These are phyloP conservation scores for Colletes gigas DNA, from an alignment of 1,140 invertebrate genomes.

Conservation along the genomic window DNA sequence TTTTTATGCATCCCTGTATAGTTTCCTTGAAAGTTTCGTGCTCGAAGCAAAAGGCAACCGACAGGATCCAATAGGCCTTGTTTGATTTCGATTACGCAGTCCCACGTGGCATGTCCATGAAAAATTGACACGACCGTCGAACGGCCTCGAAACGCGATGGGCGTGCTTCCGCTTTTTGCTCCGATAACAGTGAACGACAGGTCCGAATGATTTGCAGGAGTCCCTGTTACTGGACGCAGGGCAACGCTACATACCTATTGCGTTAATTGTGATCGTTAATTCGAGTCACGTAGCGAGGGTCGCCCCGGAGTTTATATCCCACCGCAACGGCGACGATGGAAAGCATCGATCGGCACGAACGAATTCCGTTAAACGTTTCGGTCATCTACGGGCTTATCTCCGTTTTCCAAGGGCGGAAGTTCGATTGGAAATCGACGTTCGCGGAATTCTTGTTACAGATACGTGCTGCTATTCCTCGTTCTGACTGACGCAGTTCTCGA, in stretches of 20 bases:
- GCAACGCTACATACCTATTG: constrained; percentile 39
- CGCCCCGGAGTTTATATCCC: constrained; percentile 55
- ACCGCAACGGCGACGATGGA: constrained; percentile 40
- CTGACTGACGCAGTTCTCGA: not conserved
- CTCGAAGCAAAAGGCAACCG: not conserved
- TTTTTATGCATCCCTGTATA: not conserved
- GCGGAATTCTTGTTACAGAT: constrained; percentile 35
- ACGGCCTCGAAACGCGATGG: not conserved
- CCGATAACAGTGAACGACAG: constrained; percentile 35
- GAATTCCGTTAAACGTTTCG: constrained; percentile 39
- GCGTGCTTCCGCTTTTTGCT: constrained; percentile 30
- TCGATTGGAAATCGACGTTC: constrained; percentile 47
- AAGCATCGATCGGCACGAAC: constrained; percentile 51
- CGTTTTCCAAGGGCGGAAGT: constrained; percentile 29
- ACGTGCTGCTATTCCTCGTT: constrained; percentile 4
- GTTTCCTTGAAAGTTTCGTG: not conserved
- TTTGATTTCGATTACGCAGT: constrained; percentile 20
- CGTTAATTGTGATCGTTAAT: constrained; percentile 70
- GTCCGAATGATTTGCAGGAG: constrained; percentile 29
- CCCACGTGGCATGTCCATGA: not conserved
- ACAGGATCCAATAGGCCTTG: not conserved
- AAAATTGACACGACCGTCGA: constrained; percentile 31
- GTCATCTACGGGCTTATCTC: constrained; percentile 48
- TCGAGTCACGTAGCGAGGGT: constrained; percentile 66
- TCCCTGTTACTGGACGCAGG: not conserved